These are phyloP conservation scores for Labroides dimidiatus DNA, from an alignment of 2,797 vertebrate species.

Conservation along the genomic window DNA sequence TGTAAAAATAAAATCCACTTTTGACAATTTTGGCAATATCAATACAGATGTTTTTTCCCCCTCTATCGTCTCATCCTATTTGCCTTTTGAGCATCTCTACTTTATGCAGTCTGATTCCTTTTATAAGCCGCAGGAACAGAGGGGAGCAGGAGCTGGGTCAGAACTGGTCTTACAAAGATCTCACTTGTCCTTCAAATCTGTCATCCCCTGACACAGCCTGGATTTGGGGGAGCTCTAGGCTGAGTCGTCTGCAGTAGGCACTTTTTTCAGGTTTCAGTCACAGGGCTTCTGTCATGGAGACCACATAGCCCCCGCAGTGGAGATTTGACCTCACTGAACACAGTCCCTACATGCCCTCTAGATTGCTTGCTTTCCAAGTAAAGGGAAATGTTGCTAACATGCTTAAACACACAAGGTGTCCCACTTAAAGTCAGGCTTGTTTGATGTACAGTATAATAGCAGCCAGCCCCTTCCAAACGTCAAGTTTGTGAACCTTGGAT, in stretches of 20 bases:
- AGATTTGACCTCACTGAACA: constrained; percentile 57
- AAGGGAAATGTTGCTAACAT: constrained; percentile 81
- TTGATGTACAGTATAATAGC: constrained; percentile 50
- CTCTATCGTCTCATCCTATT: constrained; percentile 29
- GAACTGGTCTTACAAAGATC: constrained; percentile 50
- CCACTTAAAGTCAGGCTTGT: constrained; percentile 63
- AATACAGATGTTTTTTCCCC: constrained; percentile 41
- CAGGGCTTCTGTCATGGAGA: constrained; percentile 68
- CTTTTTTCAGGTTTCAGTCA: constrained; percentile 83
- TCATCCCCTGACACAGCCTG: constrained; percentile 45
- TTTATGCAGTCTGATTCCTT: constrained; percentile 44
- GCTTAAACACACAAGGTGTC: constrained; percentile 73
- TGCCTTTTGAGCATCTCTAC: constrained; percentile 26
- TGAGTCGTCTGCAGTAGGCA: constrained; percentile 83
- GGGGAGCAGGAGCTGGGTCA: constrained; percentile 48
- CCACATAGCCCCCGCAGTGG: constrained; percentile 61
- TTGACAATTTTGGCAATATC: constrained; percentile 23
- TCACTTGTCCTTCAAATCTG: constrained; percentile 48
- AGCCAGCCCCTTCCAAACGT: constrained; percentile 46
- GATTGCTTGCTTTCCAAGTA: constrained; percentile 72
- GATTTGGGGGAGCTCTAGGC: constrained; percentile 52
- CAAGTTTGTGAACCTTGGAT: constrained; percentile 50
- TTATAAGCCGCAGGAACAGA: constrained; percentile 56
- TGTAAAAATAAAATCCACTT: constrained; percentile 51
- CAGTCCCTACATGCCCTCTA: constrained; percentile 41